These are phyloP conservation scores for Tenthredo scrophulariae DNA, from an alignment of 2,888 invertebrate species.

Conservation along the genomic window DNA sequence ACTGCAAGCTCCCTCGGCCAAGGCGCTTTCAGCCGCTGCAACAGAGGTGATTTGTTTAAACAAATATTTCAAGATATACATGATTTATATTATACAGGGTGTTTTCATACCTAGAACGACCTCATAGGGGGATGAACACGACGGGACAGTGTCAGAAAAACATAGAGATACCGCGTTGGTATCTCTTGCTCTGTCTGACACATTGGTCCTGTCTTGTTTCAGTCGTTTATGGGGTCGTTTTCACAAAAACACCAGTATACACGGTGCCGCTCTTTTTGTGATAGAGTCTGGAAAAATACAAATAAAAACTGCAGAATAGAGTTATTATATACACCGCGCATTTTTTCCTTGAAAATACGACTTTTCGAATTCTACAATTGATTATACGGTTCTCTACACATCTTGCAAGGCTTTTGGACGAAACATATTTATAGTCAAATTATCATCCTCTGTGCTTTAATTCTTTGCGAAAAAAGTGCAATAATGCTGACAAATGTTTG, in stretches of 20 bases:
- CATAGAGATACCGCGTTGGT: not conserved
- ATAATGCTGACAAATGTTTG: too few species aligned
- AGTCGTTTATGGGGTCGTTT: too few species aligned
- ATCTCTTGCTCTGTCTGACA: too few species aligned
- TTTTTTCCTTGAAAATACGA: too few species aligned
- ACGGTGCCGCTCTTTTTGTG: not conserved
- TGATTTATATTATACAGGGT: not conserved
- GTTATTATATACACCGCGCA: too few species aligned
- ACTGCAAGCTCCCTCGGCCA: slow-evolving; percentile 33
- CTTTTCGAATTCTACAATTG: too few species aligned
- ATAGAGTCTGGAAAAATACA: not conserved
- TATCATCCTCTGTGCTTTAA: too few species aligned
- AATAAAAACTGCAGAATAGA: not conserved
- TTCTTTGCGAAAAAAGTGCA: too few species aligned
- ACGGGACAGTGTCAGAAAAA: not conserved
- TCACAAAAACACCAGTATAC: not conserved
- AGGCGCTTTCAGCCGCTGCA: slow-evolving; percentile 43
- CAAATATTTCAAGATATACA: not conserved
- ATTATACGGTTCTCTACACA: too few species aligned
- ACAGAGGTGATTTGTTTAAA: not conserved
- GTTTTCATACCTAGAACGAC: not conserved
- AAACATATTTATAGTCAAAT: too few species aligned
- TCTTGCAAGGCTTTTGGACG: too few species aligned
- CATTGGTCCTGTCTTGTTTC: too few species aligned
- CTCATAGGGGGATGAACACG: not conserved